Percentiles rank a stretch among this genome's conserved stretches.
phyloP scores from a whole-genome alignment of 2,113 vertebrate species.

The Empidonax alnorum region DNA sequence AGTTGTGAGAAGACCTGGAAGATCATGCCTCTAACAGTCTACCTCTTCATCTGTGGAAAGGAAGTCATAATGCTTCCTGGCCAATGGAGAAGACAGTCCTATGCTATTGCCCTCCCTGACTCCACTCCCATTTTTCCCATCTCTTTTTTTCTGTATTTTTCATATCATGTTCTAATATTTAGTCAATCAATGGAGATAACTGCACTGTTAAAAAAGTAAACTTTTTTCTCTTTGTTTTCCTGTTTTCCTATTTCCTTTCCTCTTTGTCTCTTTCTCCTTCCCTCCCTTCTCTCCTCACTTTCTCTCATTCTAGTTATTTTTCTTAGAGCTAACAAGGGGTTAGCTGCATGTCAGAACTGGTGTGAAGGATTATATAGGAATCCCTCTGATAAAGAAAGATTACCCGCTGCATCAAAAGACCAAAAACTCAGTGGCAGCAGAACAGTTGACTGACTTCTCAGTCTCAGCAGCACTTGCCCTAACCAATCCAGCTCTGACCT shows the following conservation, averaged over 20 bases:
- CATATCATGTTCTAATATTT: neutral
- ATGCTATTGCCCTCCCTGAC: neutral
- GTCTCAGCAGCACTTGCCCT: neutral
- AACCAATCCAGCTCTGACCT: neutral
- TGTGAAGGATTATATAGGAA: neutral
- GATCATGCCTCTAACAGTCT: neutral
- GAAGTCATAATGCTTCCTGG: neutral
- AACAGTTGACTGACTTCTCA: neutral
- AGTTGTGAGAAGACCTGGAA: neutral
- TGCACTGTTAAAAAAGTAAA: neutral
- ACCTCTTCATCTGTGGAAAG: neutral
- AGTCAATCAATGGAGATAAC: neutral
- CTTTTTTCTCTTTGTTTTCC: neutral
- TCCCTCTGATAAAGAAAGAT: neutral
- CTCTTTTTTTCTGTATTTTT: neutral
- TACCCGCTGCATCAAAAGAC: neutral
- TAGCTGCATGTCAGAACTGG: neutral
- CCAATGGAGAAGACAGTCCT: neutral
- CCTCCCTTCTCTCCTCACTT: neutral
- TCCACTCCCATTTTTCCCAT: neutral
- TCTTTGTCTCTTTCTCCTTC: neutral
- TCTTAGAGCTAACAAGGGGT: neutral
- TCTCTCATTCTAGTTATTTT: neutral
- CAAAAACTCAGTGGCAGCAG: neutral
- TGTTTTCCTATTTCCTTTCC: neutral